Conservation (phyloP, 2,113 vertebrate genomes). For the Mormoops blainvillei region DNA sequence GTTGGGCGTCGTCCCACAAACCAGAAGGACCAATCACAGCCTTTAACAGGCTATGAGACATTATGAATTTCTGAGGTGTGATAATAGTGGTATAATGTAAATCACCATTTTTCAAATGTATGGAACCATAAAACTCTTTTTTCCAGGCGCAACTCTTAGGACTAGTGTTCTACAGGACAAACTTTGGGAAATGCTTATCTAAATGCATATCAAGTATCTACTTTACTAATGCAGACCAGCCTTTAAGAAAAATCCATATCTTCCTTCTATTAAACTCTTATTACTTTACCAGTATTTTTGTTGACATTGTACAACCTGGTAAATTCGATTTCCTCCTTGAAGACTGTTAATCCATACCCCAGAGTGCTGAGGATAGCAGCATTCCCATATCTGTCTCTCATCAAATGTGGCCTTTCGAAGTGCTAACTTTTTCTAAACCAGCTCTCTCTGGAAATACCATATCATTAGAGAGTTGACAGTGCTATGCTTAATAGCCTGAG, state of each 20-base stretch:
- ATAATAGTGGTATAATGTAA: background rate
- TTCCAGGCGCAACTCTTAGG: background rate
- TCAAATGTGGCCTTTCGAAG: background rate
- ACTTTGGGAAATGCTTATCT: constrained; percentile 6
- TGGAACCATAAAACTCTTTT: background rate
- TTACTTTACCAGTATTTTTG: background rate
- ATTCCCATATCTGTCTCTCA: background rate
- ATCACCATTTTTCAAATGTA: background rate
- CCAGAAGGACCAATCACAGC: background rate
- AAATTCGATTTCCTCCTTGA: background rate
- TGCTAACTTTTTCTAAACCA: background rate
- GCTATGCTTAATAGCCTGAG: background rate
- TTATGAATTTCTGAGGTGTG: background rate
- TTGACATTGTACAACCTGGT: background rate
- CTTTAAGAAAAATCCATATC: background rate
- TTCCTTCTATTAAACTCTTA: background rate
- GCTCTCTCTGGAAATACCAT: background rate
- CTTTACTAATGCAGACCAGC: background rate
- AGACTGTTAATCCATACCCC: background rate
- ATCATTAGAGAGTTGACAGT: background rate
- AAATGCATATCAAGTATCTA: background rate
- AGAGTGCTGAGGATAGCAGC: background rate
- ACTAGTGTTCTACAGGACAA: background rate
- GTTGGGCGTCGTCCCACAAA: too few species aligned
- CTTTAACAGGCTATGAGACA: background rate